These are phyloP conservation scores for Enteromius thamalakanensis DNA, from an alignment of 2,797 vertebrate genomes.

Conservation along the genomic window DNA sequence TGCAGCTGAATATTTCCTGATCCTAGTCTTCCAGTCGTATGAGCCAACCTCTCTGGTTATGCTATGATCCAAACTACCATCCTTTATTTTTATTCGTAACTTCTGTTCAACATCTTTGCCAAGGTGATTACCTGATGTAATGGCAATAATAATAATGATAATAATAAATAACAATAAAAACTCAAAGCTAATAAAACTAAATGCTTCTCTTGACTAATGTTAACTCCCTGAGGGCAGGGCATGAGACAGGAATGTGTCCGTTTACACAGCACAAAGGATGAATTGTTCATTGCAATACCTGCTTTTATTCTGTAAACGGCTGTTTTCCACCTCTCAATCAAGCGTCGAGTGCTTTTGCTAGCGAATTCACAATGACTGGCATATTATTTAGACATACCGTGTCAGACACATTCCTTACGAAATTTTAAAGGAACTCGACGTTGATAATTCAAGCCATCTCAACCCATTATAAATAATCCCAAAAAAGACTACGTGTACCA, in stretches of 20 bases:
- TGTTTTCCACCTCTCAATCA: constrained; percentile 54
- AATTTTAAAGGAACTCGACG: not conserved
- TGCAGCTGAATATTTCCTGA: constrained; percentile 24
- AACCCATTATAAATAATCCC: not conserved
- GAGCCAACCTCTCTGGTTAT: constrained; percentile 28
- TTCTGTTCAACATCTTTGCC: constrained; percentile 2
- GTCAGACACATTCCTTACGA: not conserved
- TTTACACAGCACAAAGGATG: constrained; percentile 43
- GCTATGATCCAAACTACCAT: constrained; percentile 13
- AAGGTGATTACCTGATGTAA: constrained; percentile 2
- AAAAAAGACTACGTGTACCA: not conserved
- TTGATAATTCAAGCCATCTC: not conserved
- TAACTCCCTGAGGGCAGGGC: constrained; percentile 50
- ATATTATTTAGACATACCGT: not conserved
- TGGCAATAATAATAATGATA: not conserved
- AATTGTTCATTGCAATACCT: constrained; percentile 40
- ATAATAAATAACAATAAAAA: constrained; percentile 14
- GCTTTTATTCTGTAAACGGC: constrained; percentile 44
- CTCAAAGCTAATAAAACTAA: not conserved
- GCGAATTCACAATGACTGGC: constrained; percentile 4
- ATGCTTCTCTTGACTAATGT: constrained; percentile 25
- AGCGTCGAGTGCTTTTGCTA: not conserved
- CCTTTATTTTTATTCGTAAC: constrained; percentile 2
- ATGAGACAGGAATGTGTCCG: constrained; percentile 58
- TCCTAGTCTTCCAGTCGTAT: constrained; percentile 16